phyloP scores from a whole-genome alignment of 2,888 invertebrate genomes.

The Hedya salicella region DNA sequence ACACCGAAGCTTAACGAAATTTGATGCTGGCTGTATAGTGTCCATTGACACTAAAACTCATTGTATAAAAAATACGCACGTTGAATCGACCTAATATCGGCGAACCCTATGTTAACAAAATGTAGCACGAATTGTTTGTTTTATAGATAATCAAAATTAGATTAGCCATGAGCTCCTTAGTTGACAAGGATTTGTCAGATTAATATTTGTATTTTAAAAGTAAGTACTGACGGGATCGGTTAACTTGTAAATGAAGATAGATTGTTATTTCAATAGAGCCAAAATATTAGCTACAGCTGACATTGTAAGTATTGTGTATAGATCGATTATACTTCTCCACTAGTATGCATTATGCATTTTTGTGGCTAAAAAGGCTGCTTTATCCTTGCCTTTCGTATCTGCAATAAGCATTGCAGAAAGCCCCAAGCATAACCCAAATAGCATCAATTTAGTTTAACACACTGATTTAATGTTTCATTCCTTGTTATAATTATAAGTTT shows the following conservation, averaged over 20 bases:
- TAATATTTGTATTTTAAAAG: not conserved
- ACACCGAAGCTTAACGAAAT: too few relatives aligned
- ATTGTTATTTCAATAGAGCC: not conserved
- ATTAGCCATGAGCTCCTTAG: too few relatives aligned
- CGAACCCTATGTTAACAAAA: too few relatives aligned
- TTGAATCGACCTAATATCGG: not conserved
- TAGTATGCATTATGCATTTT: not conserved
- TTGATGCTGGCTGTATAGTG: too few relatives aligned
- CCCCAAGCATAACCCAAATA: conserved; percentile 37
- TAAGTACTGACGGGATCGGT: not conserved
- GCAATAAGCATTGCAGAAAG: not conserved
- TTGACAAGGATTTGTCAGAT: not conserved
- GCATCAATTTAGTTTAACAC: conserved; percentile 50
- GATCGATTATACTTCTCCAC: conserved; percentile 6
- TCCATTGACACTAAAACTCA: too few relatives aligned
- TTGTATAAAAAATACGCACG: not conserved
- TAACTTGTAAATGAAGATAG: not conserved
- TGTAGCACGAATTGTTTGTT: conserved; percentile 8
- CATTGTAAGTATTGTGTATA: conserved; percentile 9
- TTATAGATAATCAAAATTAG: not conserved
- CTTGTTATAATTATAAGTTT: conserved; percentile 54
- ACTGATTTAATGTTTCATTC: conserved; percentile 53
- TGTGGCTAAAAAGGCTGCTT: too few relatives aligned
- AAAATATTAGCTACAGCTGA: not conserved
- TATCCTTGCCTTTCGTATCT: too few relatives aligned